Evolutionary conservation across 2,113 vertebrate genomes (phyloP).

Genomic region (Calyptomena viridis): DNA sequence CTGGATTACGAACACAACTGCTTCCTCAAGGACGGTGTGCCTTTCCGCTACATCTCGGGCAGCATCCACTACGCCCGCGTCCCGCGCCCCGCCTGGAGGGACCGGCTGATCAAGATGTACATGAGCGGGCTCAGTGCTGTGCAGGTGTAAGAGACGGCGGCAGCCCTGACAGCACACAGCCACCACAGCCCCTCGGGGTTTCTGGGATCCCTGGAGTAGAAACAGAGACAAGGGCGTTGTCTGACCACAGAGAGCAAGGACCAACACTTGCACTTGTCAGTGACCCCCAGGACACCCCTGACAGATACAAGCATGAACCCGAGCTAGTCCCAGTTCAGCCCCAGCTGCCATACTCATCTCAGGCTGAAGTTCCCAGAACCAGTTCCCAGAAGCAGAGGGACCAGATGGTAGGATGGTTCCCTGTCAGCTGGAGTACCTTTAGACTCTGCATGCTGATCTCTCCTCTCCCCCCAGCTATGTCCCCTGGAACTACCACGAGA

Average conservation of each 20-base stretch:
- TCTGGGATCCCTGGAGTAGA: neutral
- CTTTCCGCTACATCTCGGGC: conserved; percentile 91
- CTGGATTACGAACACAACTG: conserved; percentile 82
- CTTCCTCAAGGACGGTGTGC: conserved; percentile 85
- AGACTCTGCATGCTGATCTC: neutral
- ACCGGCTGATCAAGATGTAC: conserved; percentile 91
- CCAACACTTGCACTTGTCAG: neutral
- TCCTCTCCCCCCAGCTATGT: conserved; percentile 78
- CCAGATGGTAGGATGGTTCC: neutral
- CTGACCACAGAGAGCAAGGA: neutral
- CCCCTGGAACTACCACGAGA: conserved; percentile 96
- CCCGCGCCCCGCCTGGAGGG: conserved; percentile 86
- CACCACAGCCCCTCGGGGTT: accelerated
- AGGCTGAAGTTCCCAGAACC: neutral
- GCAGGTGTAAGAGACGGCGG: conserved; percentile 81
- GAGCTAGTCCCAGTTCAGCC: neutral
- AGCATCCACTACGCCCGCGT: conserved; percentile 93
- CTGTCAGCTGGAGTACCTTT: accelerated
- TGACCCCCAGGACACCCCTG: neutral
- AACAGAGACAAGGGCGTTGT: neutral
- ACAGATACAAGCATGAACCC: neutral
- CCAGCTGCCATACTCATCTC: neutral
- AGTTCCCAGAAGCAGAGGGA: neutral
- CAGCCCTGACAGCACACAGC: neutral
- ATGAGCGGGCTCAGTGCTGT: conserved; percentile 89